Percentiles rank a stretch among this genome's conserved stretches.
phyloP scores from a whole-genome alignment of 2,797 vertebrate genomes.

The Manis crassicaudata region DNA sequence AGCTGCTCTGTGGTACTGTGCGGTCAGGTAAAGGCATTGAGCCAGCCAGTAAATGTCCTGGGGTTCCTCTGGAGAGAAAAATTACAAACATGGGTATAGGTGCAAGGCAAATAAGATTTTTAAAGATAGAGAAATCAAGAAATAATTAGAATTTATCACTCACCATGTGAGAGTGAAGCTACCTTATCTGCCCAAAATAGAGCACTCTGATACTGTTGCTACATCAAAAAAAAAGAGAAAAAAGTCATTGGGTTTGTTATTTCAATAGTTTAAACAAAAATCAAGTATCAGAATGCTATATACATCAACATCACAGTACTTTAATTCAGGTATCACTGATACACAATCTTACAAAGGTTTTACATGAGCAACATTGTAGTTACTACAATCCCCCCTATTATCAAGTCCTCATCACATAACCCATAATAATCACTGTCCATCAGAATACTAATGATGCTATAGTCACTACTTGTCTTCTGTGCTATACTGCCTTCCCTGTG shows the following conservation, averaged over 20 bases:
- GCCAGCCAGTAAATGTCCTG: slow-evolving; percentile 99
- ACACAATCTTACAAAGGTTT: too few species aligned
- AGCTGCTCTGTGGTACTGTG: slow-evolving; percentile 98
- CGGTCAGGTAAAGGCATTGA: slow-evolving; percentile 98
- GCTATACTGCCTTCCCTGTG: too few species aligned
- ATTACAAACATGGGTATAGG: slow-evolving; percentile 9
- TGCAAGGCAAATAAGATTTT: not conserved
- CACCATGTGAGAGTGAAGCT: slow-evolving; percentile 97
- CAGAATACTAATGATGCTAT: too few species aligned
- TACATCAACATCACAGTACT: not conserved
- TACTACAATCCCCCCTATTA: too few species aligned
- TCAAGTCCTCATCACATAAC: too few species aligned
- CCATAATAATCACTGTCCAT: too few species aligned
- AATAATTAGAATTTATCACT: slow-evolving; percentile 80
- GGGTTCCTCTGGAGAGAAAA: slow-evolving; percentile 91
- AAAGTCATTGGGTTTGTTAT: not conserved
- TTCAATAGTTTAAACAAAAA: not conserved
- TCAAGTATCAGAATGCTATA: not conserved
- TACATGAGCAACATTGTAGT: too few species aligned
- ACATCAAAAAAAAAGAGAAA: slow-evolving; percentile 62
- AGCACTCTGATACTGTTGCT: slow-evolving; percentile 99
- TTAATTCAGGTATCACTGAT: too few species aligned
- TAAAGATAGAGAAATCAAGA: slow-evolving; percentile 9
- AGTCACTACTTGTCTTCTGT: too few species aligned
- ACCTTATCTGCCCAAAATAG: slow-evolving; percentile 99